Conservation (phyloP, 1,140 invertebrate genomes). For the Elysia chlorotica region DNA sequence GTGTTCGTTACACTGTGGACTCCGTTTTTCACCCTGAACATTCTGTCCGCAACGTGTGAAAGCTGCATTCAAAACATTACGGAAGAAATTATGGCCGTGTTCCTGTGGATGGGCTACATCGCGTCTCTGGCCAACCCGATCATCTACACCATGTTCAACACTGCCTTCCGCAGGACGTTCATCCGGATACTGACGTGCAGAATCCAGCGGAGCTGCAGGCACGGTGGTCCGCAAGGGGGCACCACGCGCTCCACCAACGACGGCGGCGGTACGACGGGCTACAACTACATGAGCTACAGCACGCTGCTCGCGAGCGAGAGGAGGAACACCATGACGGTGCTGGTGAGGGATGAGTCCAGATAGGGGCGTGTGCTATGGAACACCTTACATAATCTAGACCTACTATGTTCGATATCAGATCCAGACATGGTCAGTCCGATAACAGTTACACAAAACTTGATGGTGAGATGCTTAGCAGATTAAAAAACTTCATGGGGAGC, state of each 20-base stretch:
- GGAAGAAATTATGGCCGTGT: constrained; percentile 48
- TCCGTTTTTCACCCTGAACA: constrained; percentile 61
- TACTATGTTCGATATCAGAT: too few relatives aligned
- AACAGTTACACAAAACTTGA: too few relatives aligned
- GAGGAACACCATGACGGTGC: constrained; percentile 23
- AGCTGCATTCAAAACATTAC: constrained; percentile 41
- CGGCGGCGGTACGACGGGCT: background rate
- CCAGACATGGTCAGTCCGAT: too few relatives aligned
- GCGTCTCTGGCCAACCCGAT: constrained; percentile 62
- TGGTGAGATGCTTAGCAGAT: too few relatives aligned
- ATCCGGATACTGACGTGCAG: constrained; percentile 52
- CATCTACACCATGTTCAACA: constrained; percentile 64
- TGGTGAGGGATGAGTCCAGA: constrained; percentile 23
- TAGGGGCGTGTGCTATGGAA: too few relatives aligned
- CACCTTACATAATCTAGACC: too few relatives aligned
- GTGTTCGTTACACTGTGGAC: constrained; percentile 61
- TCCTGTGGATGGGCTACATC: constrained; percentile 62
- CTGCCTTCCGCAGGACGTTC: constrained; percentile 57
- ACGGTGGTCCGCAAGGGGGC: too few relatives aligned
- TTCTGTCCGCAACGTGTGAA: constrained; percentile 49
- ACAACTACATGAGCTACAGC: constrained; percentile 13
- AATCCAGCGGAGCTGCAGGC: constrained; percentile 14
- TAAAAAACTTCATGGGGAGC: too few relatives aligned
- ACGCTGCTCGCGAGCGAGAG: constrained; percentile 22
- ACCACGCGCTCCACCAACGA: too few relatives aligned